These are phyloP conservation scores for Diplolepis rosae DNA, from an alignment of 2,888 invertebrate species.

Conservation along the genomic window DNA sequence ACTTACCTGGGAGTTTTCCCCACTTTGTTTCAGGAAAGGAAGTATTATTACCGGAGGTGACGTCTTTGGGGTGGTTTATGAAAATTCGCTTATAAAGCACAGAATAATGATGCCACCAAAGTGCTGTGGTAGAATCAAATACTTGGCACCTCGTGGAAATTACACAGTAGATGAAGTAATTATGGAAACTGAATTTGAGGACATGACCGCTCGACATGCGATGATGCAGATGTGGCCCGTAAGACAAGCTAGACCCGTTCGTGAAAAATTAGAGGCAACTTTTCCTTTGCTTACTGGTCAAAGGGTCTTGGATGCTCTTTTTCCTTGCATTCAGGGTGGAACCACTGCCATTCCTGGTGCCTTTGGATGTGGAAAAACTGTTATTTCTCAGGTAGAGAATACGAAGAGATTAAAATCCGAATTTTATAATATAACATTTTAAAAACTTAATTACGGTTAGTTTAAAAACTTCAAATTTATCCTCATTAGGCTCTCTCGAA, in stretches of 20 bases:
- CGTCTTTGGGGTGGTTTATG: constrained; percentile 93
- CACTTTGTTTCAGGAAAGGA: constrained; percentile 86
- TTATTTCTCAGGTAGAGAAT: constrained; percentile 78
- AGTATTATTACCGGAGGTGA: constrained; percentile 98
- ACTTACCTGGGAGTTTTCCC: constrained; percentile 92
- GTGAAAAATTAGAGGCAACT: constrained; percentile 96
- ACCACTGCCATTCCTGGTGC: constrained; percentile 88
- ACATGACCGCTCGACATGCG: constrained; percentile 87
- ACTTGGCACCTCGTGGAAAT: constrained; percentile 91
- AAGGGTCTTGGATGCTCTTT: constrained; percentile 95
- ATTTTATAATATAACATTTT: not conserved
- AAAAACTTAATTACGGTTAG: too few species aligned
- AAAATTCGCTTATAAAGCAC: constrained; percentile 97
- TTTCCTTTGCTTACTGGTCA: constrained; percentile 97
- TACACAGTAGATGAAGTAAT: constrained; percentile 94
- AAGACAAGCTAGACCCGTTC: constrained; percentile 92
- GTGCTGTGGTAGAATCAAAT: constrained; percentile 94
- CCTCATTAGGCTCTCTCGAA: constrained; percentile 77
- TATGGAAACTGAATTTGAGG: constrained; percentile 97
- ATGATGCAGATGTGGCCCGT: constrained; percentile 99
- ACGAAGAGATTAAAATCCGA: too few species aligned
- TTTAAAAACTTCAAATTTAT: not conserved
- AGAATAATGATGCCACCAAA: constrained; percentile 93
- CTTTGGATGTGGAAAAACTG: constrained; percentile 85
- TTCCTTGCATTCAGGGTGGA: constrained; percentile 96